Evolutionary conservation across 2,888 invertebrate genomes (phyloP).

Genomic region (Trimorus sp.): DNA sequence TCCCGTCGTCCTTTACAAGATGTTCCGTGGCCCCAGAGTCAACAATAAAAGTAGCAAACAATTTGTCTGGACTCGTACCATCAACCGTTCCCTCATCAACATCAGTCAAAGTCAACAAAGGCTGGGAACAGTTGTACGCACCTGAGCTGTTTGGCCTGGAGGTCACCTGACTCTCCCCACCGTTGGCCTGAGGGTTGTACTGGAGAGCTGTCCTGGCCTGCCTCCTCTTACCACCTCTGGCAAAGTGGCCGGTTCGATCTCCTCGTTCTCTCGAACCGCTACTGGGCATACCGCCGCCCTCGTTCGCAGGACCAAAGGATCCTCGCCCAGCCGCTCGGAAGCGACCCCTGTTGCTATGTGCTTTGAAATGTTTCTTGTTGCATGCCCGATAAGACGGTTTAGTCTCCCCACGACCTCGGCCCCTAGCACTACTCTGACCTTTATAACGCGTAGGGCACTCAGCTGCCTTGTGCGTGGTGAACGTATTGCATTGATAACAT

Average conservation of each 20-base stretch:
- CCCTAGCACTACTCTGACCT: background rate
- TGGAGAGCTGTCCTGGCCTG: background rate
- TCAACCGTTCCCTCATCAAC: background rate
- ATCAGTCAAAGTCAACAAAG: background rate
- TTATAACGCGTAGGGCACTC: background rate
- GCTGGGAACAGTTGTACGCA: background rate
- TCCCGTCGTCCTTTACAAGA: constrained; percentile 7
- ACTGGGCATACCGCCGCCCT: too few species aligned
- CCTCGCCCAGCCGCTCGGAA: background rate
- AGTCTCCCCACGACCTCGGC: background rate
- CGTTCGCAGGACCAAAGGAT: background rate
- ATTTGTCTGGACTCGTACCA: background rate
- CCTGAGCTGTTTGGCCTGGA: background rate
- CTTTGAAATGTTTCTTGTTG: background rate
- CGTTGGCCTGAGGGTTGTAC: background rate
- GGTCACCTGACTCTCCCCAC: background rate
- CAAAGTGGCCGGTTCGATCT: background rate
- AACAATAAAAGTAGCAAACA: constrained; percentile 8
- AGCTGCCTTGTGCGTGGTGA: constrained; percentile 4
- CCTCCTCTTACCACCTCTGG: background rate
- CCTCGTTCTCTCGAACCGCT: background rate
- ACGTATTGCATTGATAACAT: constrained; percentile 14
- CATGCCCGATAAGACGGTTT: background rate
- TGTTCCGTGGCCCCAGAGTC: constrained; percentile 21
- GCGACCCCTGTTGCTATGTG: background rate